Conservation (phyloP, 2,888 invertebrate species). For the Trissonchulus sp. region DNA sequence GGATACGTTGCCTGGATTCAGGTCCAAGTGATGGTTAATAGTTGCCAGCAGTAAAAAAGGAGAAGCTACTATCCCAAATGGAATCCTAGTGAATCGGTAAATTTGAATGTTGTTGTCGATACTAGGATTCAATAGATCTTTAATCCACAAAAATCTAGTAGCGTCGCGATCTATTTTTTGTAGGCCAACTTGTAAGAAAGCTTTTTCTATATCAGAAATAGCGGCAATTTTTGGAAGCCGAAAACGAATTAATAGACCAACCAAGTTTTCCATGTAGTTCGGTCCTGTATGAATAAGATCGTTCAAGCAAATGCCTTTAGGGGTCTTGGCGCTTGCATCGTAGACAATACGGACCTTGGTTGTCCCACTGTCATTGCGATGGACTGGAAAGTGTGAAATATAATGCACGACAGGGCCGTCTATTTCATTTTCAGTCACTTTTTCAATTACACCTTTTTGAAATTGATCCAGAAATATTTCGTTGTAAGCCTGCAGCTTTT, state of each 20-base stretch:
- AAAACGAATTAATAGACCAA: background rate
- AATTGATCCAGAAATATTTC: background rate
- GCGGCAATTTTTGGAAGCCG: background rate
- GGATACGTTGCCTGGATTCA: background rate
- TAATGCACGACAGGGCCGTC: background rate
- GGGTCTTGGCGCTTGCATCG: conserved; percentile 9
- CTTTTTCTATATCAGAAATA: conserved; percentile 39
- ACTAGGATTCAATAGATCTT: conserved; percentile 12
- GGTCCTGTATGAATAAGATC: background rate
- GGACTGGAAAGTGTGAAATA: conserved; percentile 11
- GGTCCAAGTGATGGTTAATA: conserved; percentile 31
- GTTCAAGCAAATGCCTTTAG: conserved; percentile 3
- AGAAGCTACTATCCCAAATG: conserved; percentile 36
- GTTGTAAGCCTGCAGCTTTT: background rate
- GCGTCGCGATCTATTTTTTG: conserved; percentile 34
- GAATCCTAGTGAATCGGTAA: conserved; percentile 36
- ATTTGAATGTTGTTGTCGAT: conserved; percentile 34
- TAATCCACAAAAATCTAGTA: background rate
- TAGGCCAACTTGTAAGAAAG: conserved; percentile 38
- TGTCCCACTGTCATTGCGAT: background rate
- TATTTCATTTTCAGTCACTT: background rate
- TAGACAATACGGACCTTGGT: conserved; percentile 15
- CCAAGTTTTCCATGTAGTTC: background rate
- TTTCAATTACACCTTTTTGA: background rate
- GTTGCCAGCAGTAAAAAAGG: conserved; percentile 36